Conservation (phyloP, 2,113 vertebrate genomes). For the Prunella fulvescens region DNA sequence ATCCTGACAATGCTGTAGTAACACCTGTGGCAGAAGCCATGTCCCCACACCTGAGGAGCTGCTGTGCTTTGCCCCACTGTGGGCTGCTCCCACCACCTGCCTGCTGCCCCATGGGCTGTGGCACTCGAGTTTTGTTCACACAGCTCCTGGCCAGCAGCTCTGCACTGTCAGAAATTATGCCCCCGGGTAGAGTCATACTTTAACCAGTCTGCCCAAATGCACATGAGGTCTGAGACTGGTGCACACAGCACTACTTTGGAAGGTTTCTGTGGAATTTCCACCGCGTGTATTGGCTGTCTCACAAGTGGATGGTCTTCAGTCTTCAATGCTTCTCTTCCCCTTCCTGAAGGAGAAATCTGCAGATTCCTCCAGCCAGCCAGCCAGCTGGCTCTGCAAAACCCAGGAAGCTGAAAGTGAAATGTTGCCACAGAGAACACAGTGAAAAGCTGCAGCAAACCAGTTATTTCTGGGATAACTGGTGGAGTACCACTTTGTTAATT, state of each 20-base stretch:
- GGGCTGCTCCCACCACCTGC: background rate
- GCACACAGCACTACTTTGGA: rapidly evolving
- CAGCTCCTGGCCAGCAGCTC: background rate
- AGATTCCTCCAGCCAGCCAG: too few relatives aligned
- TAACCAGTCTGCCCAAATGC: rapidly evolving
- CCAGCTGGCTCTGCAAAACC: background rate
- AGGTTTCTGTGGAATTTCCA: background rate
- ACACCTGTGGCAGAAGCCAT: rapidly evolving
- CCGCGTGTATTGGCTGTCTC: rapidly evolving
- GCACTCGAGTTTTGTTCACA: background rate
- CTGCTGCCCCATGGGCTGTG: background rate
- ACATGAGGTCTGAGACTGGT: rapidly evolving
- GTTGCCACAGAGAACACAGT: rapidly evolving
- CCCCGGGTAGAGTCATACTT: rapidly evolving
- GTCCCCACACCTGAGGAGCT: background rate
- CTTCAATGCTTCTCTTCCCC: background rate
- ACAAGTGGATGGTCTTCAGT: background rate
- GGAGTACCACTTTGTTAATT: background rate
- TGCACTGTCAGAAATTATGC: rapidly evolving
- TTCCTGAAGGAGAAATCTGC: background rate
- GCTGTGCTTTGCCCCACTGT: background rate
- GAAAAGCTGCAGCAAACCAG: background rate
- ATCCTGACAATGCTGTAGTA: rapidly evolving
- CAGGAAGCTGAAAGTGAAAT: background rate
- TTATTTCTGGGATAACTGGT: background rate